Evolutionary conservation across 1,140 invertebrate genomes (phyloP), one percentile per base, ranked within the genome.

Genomic region (Octopus sinensis): DNA sequence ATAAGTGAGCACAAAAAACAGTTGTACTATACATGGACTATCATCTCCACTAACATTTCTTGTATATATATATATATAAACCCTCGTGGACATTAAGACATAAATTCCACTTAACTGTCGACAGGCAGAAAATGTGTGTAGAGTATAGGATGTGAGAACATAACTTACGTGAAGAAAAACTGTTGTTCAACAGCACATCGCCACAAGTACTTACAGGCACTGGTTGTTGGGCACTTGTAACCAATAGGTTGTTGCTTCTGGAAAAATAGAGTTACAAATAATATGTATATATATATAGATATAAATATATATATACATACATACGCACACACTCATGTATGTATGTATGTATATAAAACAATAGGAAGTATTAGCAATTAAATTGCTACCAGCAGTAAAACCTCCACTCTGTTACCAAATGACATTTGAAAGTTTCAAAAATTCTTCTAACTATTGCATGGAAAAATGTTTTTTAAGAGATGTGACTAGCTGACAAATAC

Each of bases 231-330:
- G 92, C 97, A 98, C 91, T 98, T 98, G 91, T 97, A 98, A 12
- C 97, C 97, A 81, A 98, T 95, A 68, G 96, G 96, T 90, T 97
- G 96, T 90, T 98, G 98, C 93, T 97, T 98, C 96, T 98, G 92
- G 85, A 93, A 93, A 90, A 85, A 88, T 88, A 84, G 83, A 84
- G 83, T 83, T 76, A 84, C 51, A 80, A 80, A 79, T n/a, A 73
- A 73, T 43, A 43, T 43, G 30, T 43, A 43, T 43, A 43, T 3
- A 43, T 43, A 43, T 3, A 43, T 43, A 43, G 1, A 43, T 43
- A 43, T 3, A 43, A 2, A 43, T 3, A 43, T 43, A 43, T 3
- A 43, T 3, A 43, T 3, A 43, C 30, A 43, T 3, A 43, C 30
- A 43, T 3, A 43, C 30, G 0, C 30, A 43, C 30, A 43, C 30